Base-by-base conservation (phyloP, 2,797 vertebrate species). In the Helicolenus hilgendorfi region DNA sequence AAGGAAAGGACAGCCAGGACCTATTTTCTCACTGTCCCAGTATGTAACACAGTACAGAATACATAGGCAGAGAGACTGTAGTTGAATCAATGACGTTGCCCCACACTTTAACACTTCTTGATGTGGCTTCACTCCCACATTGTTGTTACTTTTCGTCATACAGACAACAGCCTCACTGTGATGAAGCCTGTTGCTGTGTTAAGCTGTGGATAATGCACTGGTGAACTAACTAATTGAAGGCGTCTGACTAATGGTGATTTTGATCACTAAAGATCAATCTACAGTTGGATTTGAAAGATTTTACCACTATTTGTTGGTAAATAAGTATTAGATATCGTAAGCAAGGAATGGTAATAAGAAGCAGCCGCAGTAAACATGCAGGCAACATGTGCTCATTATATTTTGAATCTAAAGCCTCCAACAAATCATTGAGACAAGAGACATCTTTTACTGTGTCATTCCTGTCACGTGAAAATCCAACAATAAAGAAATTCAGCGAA, bases 201-300 rank as follows among this genome's bases (percentile, higher is more conserved):
- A 62, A 29, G 29, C 22, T 38, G 31, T 29, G 15, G 15, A 35
- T 75, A n/a, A 26, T 35, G 35, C 58, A 13, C 27, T 53, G 6
- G 9, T 41, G 41, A 60, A 65, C n/a, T 18, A 56, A 31, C 60
- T 62, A 60, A 24, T 72, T 20, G 33, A 72, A 58, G 26, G 59
- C 2, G n/a, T 24, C 36, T 35, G 62, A 74, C 36, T 68, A 36
- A 67, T 70, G 72, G 70, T 72, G 69, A 71, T n/a, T n/a, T n/a
- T n/a, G n/a, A n/a, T n/a, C 15, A 20, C 20, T 22, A 64, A 35
- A 33, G 35, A 38, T 24, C 38, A 53, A 65, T 56, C 11, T 10
- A 27, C 18, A 29, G 60, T 38, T 41, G 11, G 26, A 29, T 38
- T 68, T 56, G 31, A 69, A 31, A 2, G 3, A 31, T 49, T 35